Evolutionary conservation across 2,113 vertebrate genomes (phyloP), one percentile per base, ranked within the genome.

Genomic region (Mormoops blainvillei): DNA sequence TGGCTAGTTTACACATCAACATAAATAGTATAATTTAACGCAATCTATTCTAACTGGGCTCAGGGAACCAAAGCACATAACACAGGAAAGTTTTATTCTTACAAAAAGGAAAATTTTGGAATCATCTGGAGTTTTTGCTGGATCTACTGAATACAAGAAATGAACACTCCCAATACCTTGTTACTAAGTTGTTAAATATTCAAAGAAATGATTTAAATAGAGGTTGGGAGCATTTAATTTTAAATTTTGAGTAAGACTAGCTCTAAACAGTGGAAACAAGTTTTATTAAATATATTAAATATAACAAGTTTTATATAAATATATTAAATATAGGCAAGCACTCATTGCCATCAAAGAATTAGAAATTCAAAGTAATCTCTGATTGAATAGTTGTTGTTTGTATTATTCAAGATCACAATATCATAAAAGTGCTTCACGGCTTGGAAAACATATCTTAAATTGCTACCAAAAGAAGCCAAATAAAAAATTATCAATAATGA

Each of bases 291-390:
- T 68, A 91, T 22, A 54, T n/a, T n/a, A n/a, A n/a, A n/a, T n/a
- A n/a, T n/a, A 65, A 38, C 50, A 87, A 76, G 5, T 3, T 92
- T 73, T 50, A 61, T 61, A n/a, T n/a, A n/a, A n/a, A n/a, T n/a
- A n/a, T n/a, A n/a, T n/a, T 67, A 70, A 88, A 77, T 68, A 91
- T 22, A 54, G 2, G 14, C 15, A 88, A 68, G 10, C 13, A 82
- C 2, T 22, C n/a, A 91, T 78, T 93, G 88, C 71, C 3, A 86
- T 7, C 4, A 86, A 89, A 24, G 28, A 96, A 61, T 83, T 76
- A 73, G 26, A 93, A 95, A 96, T 89, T 91, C 43, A 76, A 82
- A 85, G 0, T 41, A 94, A 80, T 84, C 18, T 89, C n/a, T 91
- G 5, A 14, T 38, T 31, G 7, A 87, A 89, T 58, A 87, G 4